A percentile compares a stretch with the other conserved stretches of the same genome.
phyloP scores from a whole-genome alignment of 2,113 vertebrate genomes.

The Hippocampus barbouri region DNA sequence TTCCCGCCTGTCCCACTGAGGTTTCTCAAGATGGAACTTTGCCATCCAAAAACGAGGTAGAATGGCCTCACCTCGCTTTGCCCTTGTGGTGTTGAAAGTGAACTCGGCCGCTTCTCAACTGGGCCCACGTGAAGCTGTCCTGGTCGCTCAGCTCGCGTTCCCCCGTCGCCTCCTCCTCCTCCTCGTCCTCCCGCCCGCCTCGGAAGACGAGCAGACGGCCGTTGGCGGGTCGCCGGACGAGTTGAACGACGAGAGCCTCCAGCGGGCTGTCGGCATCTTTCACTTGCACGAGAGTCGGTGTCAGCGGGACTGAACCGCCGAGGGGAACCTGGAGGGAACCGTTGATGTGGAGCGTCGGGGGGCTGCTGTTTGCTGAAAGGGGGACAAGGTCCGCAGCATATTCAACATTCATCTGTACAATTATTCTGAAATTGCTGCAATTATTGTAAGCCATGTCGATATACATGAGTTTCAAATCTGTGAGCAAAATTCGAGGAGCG shows the following conservation, averaged over 20 bases:
- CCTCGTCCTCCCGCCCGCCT: background rate
- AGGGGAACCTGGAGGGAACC: conserved; percentile 78
- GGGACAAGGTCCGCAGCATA: background rate
- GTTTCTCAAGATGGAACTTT: background rate
- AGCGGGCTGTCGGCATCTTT: conserved; percentile 51
- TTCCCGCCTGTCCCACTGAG: background rate
- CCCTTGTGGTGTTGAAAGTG: conserved; percentile 76
- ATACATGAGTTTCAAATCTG: too few relatives aligned
- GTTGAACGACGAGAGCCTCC: conserved; percentile 65
- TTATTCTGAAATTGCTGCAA: too few relatives aligned
- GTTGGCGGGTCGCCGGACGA: conserved; percentile 74
- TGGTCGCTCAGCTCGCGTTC: conserved; percentile 61
- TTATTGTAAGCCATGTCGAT: too few relatives aligned
- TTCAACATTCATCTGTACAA: background rate
- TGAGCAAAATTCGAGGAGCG: too few relatives aligned
- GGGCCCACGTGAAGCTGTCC: conserved; percentile 73
- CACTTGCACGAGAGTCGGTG: conserved; percentile 65
- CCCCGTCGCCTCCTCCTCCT: conserved; percentile 6
- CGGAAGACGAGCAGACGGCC: conserved; percentile 70
- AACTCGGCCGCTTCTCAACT: conserved; percentile 72
- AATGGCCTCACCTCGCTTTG: conserved; percentile 76
- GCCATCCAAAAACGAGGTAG: background rate
- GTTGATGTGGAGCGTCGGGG: conserved; percentile 63
- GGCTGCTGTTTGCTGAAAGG: conserved; percentile 64
- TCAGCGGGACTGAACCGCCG: conserved; percentile 69